Evolutionary conservation across 2,888 invertebrate species (phyloP).

Genomic region (Stenodera caucasica): DNA sequence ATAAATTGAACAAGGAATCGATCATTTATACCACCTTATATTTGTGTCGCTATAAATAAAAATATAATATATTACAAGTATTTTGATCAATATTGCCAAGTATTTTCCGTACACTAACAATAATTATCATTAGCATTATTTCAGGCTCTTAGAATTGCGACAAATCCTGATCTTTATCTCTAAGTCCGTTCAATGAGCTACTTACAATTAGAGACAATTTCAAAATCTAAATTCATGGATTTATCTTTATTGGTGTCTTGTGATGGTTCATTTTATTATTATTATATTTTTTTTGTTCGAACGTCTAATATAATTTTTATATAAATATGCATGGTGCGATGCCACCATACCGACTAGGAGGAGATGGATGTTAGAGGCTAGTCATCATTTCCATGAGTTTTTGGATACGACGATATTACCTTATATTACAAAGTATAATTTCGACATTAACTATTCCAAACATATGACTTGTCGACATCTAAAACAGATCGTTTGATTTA

Average conservation of each 20-base stretch:
- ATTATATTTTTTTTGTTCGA: neutral
- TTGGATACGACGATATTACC: conserved; percentile 38
- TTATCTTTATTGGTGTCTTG: conserved; percentile 19
- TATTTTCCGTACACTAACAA: neutral
- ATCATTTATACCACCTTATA: conserved; percentile 18
- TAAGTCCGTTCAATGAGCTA: too few species aligned
- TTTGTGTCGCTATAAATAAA: conserved; percentile 20
- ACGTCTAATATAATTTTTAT: conserved; percentile 40
- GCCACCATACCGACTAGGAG: conserved; percentile 31
- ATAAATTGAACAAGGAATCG: conserved; percentile 22
- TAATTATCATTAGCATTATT: neutral
- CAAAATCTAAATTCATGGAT: neutral
- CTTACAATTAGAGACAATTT: neutral
- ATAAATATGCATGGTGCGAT: conserved; percentile 45
- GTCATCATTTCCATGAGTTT: conserved; percentile 23
- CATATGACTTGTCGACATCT: conserved; percentile 31
- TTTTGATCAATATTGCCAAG: neutral
- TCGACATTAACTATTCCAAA: conserved; percentile 42
- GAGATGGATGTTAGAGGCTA: conserved; percentile 23
- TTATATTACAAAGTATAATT: conserved; percentile 49
- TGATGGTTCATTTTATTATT: neutral
- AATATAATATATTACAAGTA: neutral
- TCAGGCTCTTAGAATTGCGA: neutral
- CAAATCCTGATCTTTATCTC: neutral
- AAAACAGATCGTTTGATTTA: conserved; percentile 26